Evolutionary conservation across 1,140 invertebrate species (phyloP).

Genomic region (Drosophila biarmipes): DNA sequence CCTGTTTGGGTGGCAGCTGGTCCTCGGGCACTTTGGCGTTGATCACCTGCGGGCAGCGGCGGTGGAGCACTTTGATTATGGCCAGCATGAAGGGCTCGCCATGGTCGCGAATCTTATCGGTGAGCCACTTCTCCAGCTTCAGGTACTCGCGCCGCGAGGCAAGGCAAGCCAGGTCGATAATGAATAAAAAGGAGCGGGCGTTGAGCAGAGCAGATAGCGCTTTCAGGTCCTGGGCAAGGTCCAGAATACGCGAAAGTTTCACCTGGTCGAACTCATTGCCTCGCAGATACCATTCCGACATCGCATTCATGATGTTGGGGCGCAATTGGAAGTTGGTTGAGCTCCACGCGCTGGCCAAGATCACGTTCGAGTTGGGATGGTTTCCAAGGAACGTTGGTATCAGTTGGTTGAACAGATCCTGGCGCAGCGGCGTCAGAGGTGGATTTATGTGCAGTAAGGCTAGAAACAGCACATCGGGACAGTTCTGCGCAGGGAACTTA

Average conservation of each 20-base stretch:
- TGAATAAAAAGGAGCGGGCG: constrained; percentile 96
- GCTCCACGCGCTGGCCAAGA: constrained; percentile 98
- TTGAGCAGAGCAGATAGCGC: constrained; percentile 97
- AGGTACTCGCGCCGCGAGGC: constrained; percentile 98
- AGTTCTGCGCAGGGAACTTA: constrained; percentile 96
- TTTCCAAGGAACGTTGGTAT: constrained; percentile 97
- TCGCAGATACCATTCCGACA: constrained; percentile 98
- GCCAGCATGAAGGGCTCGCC: constrained; percentile 94
- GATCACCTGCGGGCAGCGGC: constrained; percentile 94
- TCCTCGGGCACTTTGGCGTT: constrained; percentile 92
- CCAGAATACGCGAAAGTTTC: constrained; percentile 96
- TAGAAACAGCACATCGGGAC: constrained; percentile 96
- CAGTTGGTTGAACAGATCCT: constrained; percentile 93
- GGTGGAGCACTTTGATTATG: constrained; percentile 93
- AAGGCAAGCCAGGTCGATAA: constrained; percentile 98
- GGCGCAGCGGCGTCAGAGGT: constrained; percentile 90
- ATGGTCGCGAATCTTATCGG: constrained; percentile 98
- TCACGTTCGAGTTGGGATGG: constrained; percentile 96
- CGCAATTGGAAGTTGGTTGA: constrained; percentile 90
- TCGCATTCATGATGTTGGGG: constrained; percentile 96
- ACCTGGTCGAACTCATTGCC: constrained; percentile 95
- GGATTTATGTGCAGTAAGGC: constrained; percentile 93
- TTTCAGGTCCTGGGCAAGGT: constrained; percentile 98
- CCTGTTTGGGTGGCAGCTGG: constrained; percentile 90
- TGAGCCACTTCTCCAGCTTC: constrained; percentile 99